Conservation (phyloP, 2,113 vertebrate genomes). For the Pholis gunnellus region DNA sequence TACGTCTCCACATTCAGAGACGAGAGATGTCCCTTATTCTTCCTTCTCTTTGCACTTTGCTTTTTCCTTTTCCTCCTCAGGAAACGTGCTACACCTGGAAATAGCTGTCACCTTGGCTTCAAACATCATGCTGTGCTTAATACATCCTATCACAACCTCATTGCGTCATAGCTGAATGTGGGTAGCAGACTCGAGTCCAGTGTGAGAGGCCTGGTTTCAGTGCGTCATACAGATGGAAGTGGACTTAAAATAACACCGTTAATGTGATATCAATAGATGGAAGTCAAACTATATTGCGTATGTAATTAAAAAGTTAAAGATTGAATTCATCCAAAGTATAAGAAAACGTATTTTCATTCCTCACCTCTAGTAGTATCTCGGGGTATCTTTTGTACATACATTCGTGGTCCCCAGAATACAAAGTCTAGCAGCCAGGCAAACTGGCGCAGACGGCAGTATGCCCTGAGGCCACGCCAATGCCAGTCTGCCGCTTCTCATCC, state of each 20-base stretch:
- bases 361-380: background rate
- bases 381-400: background rate
- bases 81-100: constrained; percentile 48
- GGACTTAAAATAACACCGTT: background rate
- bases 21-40: constrained; percentile 45
- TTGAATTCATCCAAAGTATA: background rate
- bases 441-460: constrained; percentile 62
- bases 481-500: constrained; percentile 74
- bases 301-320: background rate
- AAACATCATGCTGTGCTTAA: constrained; percentile 82
- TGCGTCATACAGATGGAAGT: background rate
- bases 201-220: constrained; percentile 4
- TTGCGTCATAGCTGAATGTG: constrained; percentile 23
- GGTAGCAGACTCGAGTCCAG: background rate
- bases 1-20: constrained; percentile 73
- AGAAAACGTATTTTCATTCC: background rate
- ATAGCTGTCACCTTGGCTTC: constrained; percentile 73
- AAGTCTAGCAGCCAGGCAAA: constrained; percentile 56
- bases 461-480: constrained; percentile 64
- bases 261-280: background rate
- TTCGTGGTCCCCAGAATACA: constrained; percentile 7
- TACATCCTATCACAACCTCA: constrained; percentile 61
- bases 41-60: constrained; percentile 5
- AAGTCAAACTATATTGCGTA: background rate
- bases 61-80: constrained; percentile 33